Percentiles rank a stretch among this genome's conserved stretches.
phyloP scores from a whole-genome alignment of 2,113 vertebrate genomes.

The Bolborhynchus lineola region DNA sequence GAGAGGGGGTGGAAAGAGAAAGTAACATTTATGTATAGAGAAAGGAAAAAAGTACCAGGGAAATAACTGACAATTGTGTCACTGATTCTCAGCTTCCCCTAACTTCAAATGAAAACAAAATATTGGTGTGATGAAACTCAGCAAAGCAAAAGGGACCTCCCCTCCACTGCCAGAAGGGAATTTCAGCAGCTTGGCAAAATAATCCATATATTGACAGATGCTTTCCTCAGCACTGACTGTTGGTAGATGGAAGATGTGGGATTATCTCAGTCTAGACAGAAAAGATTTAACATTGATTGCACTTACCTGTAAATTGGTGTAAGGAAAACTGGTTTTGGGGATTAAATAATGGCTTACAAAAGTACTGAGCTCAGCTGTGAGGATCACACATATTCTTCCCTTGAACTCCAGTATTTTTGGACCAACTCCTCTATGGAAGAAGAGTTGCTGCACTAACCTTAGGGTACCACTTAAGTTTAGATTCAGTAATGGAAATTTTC shows the following conservation, averaged over 20 bases:
- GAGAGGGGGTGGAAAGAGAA: neutral
- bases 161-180: neutral
- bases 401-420: neutral
- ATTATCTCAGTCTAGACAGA: neutral
- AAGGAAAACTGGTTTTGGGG: neutral
- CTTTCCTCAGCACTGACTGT: neutral
- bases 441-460: neutral
- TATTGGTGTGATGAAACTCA: neutral
- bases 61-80: neutral
- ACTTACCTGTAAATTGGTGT: neutral
- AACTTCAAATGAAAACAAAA: neutral
- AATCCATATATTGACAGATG: neutral
- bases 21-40: neutral
- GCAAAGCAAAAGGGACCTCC: neutral
- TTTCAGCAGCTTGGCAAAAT: neutral
- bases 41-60: slow-evolving; percentile 22
- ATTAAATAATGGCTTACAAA: neutral
- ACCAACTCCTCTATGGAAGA: neutral
- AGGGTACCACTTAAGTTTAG: neutral
- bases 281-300: neutral
- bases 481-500: neutral
- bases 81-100: neutral
- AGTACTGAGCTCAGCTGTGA: neutral
- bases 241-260: neutral
- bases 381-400: neutral